phyloP scores from a whole-genome alignment of 2,113 vertebrate genomes.

The Burhinus oedicnemus region DNA sequence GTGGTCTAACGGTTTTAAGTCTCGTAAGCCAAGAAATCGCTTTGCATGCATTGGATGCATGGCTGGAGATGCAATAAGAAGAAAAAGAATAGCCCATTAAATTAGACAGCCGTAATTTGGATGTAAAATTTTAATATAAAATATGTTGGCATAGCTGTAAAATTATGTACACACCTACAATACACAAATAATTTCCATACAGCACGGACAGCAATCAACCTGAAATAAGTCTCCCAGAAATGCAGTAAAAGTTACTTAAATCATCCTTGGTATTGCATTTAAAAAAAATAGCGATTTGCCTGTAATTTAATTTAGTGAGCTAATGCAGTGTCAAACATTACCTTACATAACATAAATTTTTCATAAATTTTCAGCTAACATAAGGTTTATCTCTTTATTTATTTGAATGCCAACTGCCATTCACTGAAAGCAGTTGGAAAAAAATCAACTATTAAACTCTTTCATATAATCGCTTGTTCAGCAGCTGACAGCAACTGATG shows the following conservation, averaged over 20 bases:
- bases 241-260: not conserved
- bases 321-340: not conserved
- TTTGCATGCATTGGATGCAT: not conserved
- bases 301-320: not conserved
- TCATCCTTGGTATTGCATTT: not conserved
- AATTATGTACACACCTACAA: not conserved
- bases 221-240: not conserved
- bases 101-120: not conserved
- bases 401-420: not conserved
- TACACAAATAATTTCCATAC: not conserved
- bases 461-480: not conserved
- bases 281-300: not conserved
- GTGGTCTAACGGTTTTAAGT: not conserved
- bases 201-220: not conserved
- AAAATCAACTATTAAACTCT: not conserved
- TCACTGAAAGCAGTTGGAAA: not conserved
- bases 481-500: not conserved
- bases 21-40: accelerated
- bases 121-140: not conserved
- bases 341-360: not conserved
- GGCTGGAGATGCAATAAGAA: not conserved
- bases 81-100: not conserved
- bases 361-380: not conserved
- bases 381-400: not conserved
- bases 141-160: not conserved